These are phyloP conservation scores for Eriocheir sinensis DNA, from an alignment of 1,140 invertebrate species.

Conservation along the genomic window DNA sequence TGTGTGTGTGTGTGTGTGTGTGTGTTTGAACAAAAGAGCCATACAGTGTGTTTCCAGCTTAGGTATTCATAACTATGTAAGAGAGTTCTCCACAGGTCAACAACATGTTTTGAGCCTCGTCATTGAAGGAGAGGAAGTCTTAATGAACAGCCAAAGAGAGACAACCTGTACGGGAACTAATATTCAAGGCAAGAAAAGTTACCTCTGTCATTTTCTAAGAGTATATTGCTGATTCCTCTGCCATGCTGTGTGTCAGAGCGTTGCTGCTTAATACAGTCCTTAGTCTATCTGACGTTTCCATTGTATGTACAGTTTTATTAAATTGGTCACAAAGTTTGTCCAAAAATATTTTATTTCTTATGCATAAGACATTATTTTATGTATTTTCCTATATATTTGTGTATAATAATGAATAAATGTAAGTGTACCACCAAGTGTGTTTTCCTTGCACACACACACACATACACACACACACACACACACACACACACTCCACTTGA, in stretches of 20 bases:
- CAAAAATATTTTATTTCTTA: slow-evolving; percentile 76
- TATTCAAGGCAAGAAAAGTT: slow-evolving; percentile 23
- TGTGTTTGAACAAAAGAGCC: no score
- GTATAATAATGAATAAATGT: slow-evolving; percentile 78
- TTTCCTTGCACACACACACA: neutral
- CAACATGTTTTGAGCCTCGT: neutral
- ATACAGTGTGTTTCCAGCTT: no score
- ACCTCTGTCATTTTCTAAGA: slow-evolving; percentile 56
- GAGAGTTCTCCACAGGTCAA: neutral
- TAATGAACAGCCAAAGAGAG: neutral
- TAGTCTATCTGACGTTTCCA: slow-evolving; percentile 57
- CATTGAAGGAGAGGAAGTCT: neutral
- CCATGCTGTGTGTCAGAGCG: slow-evolving; percentile 53
- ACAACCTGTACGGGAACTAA: neutral
- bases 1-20: no score
- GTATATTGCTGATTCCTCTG: slow-evolving; percentile 53
- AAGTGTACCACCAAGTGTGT: slow-evolving; percentile 64
- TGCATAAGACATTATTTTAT: slow-evolving; percentile 78
- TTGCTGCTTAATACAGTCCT: slow-evolving; percentile 50
- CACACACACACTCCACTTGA: neutral
- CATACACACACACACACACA: neutral
- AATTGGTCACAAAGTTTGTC: slow-evolving; percentile 76
- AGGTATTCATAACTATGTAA: no score
- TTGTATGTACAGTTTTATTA: slow-evolving; percentile 69
- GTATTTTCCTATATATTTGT: slow-evolving; percentile 78